Evolutionary conservation across 92 coral and sea anemone genomes (phyloP), one percentile per base, ranked within the genome.

Genomic region (Phenganax marumi): DNA sequence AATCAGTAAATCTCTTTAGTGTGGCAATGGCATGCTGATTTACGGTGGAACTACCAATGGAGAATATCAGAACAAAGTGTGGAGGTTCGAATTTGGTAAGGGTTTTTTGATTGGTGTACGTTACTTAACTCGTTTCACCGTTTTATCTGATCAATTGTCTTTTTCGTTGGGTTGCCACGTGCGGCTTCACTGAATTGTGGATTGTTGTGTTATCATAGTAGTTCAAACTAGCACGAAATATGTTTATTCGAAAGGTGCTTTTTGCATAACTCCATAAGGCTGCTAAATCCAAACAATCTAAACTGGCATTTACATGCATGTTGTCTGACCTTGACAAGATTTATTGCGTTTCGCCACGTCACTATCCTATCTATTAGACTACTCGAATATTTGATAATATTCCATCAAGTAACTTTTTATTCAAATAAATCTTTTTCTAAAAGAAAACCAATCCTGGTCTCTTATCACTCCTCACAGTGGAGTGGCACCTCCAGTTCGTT

Each of bases 1-100:
- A 54, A 10, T 75, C 26, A 21, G 13, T 22, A 12, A 60, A 19
- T 26, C 50, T 25, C 57, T 63, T 23, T 56, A 93, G 97, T 91
- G 93, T 64, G 99, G 99, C 52, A 97, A 92, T 33, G 97, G 93
- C 11, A 96, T 96, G 99, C 81, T 96, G 13, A 82, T 96, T 78
- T 92, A 93, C 77, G 99, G 99, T 18, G 99, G 99, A 0, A 85
- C 93, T 17, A 75, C 88, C 3, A 92, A 91, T 61, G 96, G 97
- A 47, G 75, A 86, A 49, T 66, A 91, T 43, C 87, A 75, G 46
- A 91, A 96, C 68, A 86, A 82, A 18, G 72, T 92, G 70, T 92
- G 99, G 99, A 91, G 92, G 54, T 86, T 96, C 86, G 92, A 96
- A 84, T 80, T 91, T 76, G 97, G 99, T 96, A 69, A 70, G 97